Base-by-base conservation (phyloP, 2,888 invertebrate species). In the Netelia melanura region DNA sequence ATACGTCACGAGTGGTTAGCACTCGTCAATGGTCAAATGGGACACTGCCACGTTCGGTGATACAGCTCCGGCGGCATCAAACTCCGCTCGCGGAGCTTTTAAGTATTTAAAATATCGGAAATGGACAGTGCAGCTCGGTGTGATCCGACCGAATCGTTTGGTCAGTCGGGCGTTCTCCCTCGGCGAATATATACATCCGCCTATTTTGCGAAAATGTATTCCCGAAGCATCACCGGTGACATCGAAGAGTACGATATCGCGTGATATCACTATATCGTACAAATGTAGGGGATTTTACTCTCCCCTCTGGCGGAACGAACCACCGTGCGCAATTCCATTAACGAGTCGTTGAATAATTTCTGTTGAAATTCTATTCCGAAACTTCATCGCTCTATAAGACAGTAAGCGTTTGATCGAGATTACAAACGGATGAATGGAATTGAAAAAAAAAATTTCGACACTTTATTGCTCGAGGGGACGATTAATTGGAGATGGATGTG, bases 61-160 rank as follows among this genome's bases (percentile, higher is more conserved):
- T 11, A 48, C 11, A 11, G 48, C 9, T 11, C 9, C 48, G 9
- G 48, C 11, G 11, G 10, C 10, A 48, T 48, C 48, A 48, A 11
- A 48, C 48, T 48, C 14, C 11, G 25, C 58, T 74, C 58, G 56
- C 74, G 6, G 25, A n/a, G 58, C 48, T 48, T 67, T 74, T 67
- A 67, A 80, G 72, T 80, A 74, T 74, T 74, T 65, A 64, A 74
- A 65, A 74, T 43, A 75, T 81, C 68, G 81, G 75, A 62, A 81
- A 81, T 75, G 54, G 61, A 74, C 44, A 62, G 58, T 11, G 11
- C 21, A 58, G 62, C 23, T 68, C 54, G 38, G 38, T n/a, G 52
- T 25, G 74, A 81, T 67, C 71, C 62, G 56, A 30, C 52, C 54
- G 43, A 11, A 71, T 64, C 74, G 61, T 67, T 30, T 67, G 67